These are phyloP conservation scores for Lithobius niger DNA, from an alignment of 1,140 invertebrate genomes.

Conservation along the genomic window DNA sequence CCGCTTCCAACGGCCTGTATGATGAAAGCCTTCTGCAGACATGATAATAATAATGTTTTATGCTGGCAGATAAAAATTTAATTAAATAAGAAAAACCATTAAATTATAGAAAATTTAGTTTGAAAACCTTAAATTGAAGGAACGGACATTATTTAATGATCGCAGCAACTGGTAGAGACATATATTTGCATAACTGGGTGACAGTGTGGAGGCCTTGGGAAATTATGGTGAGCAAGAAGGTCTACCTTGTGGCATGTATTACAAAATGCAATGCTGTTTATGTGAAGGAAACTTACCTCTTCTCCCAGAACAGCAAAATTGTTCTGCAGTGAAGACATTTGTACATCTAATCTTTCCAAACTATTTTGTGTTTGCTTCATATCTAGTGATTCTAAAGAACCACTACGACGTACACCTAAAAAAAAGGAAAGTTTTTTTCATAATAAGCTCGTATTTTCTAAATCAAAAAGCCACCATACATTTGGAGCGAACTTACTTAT, in stretches of 20 bases:
- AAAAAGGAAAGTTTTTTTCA: conserved; percentile 15
- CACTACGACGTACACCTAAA: conserved; percentile 11
- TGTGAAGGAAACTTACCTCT: conserved; percentile 54
- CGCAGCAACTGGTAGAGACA: not conserved
- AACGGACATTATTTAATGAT: not conserved
- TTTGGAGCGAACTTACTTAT: too few relatives aligned
- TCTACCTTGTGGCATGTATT: not conserved
- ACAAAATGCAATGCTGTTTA: too few relatives aligned
- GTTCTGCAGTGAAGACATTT: conserved; percentile 64
- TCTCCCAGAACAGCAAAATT: conserved; percentile 68
- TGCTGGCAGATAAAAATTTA: too few relatives aligned
- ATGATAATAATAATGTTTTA: too few relatives aligned
- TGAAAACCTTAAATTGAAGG: too few relatives aligned
- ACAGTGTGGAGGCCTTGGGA: not conserved
- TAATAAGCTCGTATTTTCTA: conserved; percentile 17
- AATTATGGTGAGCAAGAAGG: not conserved
- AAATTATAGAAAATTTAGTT: too few relatives aligned
- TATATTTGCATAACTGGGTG: not conserved
- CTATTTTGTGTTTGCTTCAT: conserved; percentile 45
- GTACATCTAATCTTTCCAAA: conserved; percentile 63
- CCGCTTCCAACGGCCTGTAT: too few relatives aligned
- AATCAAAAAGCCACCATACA: conserved; percentile 1
- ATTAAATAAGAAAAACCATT: too few relatives aligned
- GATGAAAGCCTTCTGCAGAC: too few relatives aligned
- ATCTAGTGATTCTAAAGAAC: conserved; percentile 39